phyloP scores from a whole-genome alignment of 2,113 vertebrate genomes.

The Gallinago jamesoni region DNA sequence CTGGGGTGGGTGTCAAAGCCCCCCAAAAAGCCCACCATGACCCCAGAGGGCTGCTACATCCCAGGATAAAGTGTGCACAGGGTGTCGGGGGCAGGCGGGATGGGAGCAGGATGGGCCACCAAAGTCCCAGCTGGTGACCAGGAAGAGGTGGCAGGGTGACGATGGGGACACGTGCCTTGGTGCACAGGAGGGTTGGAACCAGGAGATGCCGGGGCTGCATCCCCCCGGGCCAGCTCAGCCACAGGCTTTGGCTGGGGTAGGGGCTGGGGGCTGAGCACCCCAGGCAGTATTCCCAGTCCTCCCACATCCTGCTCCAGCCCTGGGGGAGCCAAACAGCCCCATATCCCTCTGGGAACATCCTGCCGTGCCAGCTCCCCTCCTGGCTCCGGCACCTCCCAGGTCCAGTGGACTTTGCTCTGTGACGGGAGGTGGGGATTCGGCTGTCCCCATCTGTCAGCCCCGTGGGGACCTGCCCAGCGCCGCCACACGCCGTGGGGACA shows the following conservation, averaged over 20 bases:
- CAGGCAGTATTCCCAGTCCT: no score
- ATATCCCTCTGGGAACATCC: not conserved
- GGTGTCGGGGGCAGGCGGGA: fast-evolving
- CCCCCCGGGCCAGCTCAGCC: not conserved
- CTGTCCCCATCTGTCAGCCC: not conserved
- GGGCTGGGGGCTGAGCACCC: not conserved
- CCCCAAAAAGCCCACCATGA: not conserved
- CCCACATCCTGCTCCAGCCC: not conserved
- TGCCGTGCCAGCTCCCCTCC: fast-evolving
- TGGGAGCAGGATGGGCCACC: fast-evolving
- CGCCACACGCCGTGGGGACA: fast-evolving
- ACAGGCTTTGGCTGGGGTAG: not conserved
- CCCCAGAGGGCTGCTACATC: not conserved
- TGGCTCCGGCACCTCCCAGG: fast-evolving
- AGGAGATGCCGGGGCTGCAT: not conserved
- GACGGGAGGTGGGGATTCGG: not conserved
- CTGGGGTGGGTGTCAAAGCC: not conserved
- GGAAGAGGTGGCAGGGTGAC: not conserved
- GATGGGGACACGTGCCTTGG: not conserved
- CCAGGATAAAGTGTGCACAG: not conserved
- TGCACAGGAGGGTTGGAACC: not conserved
- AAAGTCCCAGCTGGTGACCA: not conserved
- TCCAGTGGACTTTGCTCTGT: not conserved
- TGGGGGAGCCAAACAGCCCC: not conserved
- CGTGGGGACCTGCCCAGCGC: fast-evolving